phyloP scores from a whole-genome alignment of 2,888 invertebrate species.

The Cotesia congregata region DNA sequence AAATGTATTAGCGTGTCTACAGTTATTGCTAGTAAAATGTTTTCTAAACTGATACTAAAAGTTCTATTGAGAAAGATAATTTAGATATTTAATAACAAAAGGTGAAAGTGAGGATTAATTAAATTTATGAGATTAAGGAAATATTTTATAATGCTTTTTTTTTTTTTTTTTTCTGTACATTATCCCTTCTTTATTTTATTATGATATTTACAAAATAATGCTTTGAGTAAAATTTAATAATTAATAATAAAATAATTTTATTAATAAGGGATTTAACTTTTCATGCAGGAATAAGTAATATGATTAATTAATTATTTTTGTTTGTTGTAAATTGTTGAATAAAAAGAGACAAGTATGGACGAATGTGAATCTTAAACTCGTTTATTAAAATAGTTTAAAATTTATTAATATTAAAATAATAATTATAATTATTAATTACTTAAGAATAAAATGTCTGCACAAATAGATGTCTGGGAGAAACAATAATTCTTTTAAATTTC shows the following conservation, averaged over 20 bases:
- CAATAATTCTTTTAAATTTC: not conserved
- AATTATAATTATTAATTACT: not conserved
- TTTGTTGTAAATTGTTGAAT: not conserved
- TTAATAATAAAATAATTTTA: slow-evolving; percentile 37
- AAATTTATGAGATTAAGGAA: slow-evolving; percentile 43
- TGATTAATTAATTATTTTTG: not conserved
- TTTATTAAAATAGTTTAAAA: not conserved
- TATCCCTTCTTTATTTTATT: slow-evolving; percentile 64
- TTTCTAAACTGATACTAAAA: not conserved
- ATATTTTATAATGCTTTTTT: slow-evolving; percentile 64
- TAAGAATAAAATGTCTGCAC: not conserved
- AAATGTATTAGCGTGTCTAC: slow-evolving; percentile 55
- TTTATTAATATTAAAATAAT: not conserved
- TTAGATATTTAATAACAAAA: not conserved
- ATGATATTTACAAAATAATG: slow-evolving; percentile 55
- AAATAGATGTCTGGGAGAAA: not conserved
- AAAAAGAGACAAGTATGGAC: not conserved
- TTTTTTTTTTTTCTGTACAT: slow-evolving; percentile 68
- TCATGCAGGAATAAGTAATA: not conserved
- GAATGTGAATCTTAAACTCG: not conserved
- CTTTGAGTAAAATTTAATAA: slow-evolving; percentile 34
- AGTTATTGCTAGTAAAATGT: slow-evolving; percentile 53
- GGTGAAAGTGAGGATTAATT: not conserved
- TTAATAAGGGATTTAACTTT: slow-evolving; percentile 5
- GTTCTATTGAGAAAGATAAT: not conserved